Conservation (phyloP, 2,888 invertebrate genomes). For the Dusona sp. region DNA sequence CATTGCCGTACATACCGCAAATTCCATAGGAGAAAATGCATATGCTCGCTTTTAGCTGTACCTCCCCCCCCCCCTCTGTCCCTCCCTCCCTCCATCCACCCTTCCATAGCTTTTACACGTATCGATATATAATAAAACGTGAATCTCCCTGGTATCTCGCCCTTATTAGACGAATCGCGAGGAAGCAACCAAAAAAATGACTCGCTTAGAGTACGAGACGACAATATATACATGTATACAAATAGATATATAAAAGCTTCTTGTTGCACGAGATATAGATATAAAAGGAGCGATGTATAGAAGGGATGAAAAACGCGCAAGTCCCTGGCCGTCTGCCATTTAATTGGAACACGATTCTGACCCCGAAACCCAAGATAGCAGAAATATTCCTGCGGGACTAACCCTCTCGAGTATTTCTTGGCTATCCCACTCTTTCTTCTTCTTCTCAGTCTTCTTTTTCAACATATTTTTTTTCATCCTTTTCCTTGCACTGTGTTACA, state of each 20-base stretch:
- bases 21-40: conserved; percentile 65
- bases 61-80: too few species aligned
- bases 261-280: conserved; percentile 56
- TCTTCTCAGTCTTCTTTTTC: not conserved
- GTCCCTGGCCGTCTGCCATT: conserved; percentile 69
- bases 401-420: conserved; percentile 39
- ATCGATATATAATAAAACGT: conserved; percentile 64
- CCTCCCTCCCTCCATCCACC: not conserved
- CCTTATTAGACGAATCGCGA: conserved; percentile 66
- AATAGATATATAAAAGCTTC: conserved; percentile 25
- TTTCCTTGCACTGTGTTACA: conserved; percentile 7
- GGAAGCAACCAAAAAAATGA: conserved; percentile 47
- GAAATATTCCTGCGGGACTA: conserved; percentile 73
- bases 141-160: conserved; percentile 66
- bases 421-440: conserved; percentile 3
- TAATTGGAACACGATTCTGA: conserved; percentile 84
- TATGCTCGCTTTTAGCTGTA: conserved; percentile 45
- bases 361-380: conserved; percentile 82
- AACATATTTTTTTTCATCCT: not conserved
- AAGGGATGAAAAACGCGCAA: conserved; percentile 66
- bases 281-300: conserved; percentile 18
- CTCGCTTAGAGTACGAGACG: conserved; percentile 30
- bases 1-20: conserved; percentile 47
- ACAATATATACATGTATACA: not conserved
- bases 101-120: conserved; percentile 29